These are phyloP conservation scores for Venturia canescens DNA, from an alignment of 1,140 invertebrate species.

Conservation along the genomic window DNA sequence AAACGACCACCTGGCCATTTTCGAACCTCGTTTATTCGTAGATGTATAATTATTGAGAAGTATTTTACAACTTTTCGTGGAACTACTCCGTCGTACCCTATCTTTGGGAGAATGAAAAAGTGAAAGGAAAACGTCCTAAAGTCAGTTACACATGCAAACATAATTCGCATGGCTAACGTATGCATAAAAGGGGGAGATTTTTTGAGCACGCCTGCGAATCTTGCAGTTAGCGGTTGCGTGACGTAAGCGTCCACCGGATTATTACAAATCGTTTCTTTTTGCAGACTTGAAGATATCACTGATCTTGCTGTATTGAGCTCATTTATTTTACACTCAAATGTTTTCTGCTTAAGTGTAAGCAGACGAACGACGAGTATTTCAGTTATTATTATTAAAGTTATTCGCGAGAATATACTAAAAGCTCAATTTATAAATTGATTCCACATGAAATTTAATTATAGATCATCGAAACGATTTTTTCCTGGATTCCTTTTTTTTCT, in stretches of 20 bases:
- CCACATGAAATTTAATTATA: too few species aligned
- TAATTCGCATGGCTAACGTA: not conserved
- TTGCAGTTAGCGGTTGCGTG: constrained; percentile 27
- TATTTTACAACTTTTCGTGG: constrained; percentile 33
- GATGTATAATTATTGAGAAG: constrained; percentile 30
- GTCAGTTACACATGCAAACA: constrained; percentile 2
- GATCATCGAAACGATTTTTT: constrained; percentile 12
- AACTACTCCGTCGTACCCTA: not conserved
- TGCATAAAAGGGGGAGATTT: not conserved
- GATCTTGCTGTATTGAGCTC: not conserved
- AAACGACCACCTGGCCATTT: not conserved
- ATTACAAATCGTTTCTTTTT: constrained; percentile 25
- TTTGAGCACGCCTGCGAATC: not conserved
- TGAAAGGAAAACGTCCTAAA: not conserved
- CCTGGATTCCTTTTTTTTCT: not conserved
- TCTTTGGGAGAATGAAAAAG: not conserved
- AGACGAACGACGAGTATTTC: too few species aligned
- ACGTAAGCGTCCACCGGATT: constrained; percentile 15
- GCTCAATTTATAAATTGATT: too few species aligned
- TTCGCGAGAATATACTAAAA: too few species aligned
- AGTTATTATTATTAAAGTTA: too few species aligned
- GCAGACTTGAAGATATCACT: not conserved
- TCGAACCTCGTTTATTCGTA: constrained; percentile 12
- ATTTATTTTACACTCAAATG: not conserved
- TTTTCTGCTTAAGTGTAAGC: not conserved